These are phyloP conservation scores for Amia ocellicauda DNA, from an alignment of 2,113 vertebrate species.

Conservation along the genomic window DNA sequence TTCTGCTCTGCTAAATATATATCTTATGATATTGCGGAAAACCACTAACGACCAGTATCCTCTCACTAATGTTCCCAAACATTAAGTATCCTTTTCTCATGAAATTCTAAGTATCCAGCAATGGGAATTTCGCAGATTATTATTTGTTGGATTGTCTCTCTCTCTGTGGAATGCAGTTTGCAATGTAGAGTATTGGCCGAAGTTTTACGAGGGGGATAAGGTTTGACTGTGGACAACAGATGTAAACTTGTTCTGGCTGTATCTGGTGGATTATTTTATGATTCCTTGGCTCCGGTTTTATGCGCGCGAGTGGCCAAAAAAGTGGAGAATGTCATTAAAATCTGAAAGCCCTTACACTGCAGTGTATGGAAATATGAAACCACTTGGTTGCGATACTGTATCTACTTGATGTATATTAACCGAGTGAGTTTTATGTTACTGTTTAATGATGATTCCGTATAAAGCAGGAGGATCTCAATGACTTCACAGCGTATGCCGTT, in stretches of 20 bases:
- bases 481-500: slow-evolving; percentile 21
- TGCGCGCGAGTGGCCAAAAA: slow-evolving; percentile 2
- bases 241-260: slow-evolving; percentile 19
- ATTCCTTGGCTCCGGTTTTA: slow-evolving; percentile 12
- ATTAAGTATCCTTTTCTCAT: not conserved
- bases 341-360: not conserved
- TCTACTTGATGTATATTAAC: not conserved
- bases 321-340: not conserved
- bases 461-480: not conserved
- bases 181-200: not conserved
- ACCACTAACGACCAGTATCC: slow-evolving; percentile 5
- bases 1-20: slow-evolving; percentile 13
- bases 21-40: not conserved
- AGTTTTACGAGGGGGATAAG: slow-evolving; percentile 1
- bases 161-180: not conserved
- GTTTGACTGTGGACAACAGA: slow-evolving; percentile 19
- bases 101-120: not conserved
- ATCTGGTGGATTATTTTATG: slow-evolving; percentile 28
- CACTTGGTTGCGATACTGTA: not conserved
- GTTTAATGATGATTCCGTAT: not conserved
- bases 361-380: slow-evolving; percentile 2
- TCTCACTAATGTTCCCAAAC: not conserved
- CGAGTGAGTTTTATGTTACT: slow-evolving; percentile 1
- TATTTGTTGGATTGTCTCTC: not conserved
- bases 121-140: not conserved